Conservation (phyloP, 1,140 invertebrate species). For the Liolophura sinensis region DNA sequence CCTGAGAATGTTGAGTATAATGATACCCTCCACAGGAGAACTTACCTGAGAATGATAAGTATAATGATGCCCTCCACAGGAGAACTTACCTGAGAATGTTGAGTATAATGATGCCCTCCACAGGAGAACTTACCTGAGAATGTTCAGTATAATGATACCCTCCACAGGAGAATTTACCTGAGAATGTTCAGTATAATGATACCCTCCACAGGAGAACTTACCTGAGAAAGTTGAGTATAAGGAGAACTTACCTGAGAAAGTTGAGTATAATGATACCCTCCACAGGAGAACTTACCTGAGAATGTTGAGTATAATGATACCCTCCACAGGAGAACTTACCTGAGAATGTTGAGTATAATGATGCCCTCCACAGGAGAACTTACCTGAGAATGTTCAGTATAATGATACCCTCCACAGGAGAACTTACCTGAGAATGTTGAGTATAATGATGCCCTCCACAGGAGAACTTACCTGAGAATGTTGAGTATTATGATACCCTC, state of each 20-base stretch:
- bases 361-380: conserved; percentile 97
- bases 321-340: conserved; percentile 95
- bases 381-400: conserved; percentile 99
- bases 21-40: conserved; percentile 96
- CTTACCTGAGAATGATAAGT: conserved; percentile 97
- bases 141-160: conserved; percentile 99
- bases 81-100: conserved; percentile 98
- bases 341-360: conserved; percentile 98
- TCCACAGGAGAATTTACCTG: conserved; percentile 95
- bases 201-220: conserved; percentile 94
- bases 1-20: conserved; percentile 99
- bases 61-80: conserved; percentile 99
- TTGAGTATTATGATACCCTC: conserved; percentile 99
- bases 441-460: conserved; percentile 98
- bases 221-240: conserved; percentile 99
- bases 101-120: conserved; percentile 98
- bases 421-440: conserved; percentile 98
- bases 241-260: conserved; percentile 98
- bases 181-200: conserved; percentile 99
- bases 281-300: conserved; percentile 93
- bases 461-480: conserved; percentile 96
- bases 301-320: conserved; percentile 99
- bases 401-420: conserved; percentile 97
- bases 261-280: conserved; percentile 99
- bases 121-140: conserved; percentile 94